These are phyloP conservation scores for Rhynchomys soricoides DNA, from an alignment of 2,113 vertebrate species.

Conservation along the genomic window DNA sequence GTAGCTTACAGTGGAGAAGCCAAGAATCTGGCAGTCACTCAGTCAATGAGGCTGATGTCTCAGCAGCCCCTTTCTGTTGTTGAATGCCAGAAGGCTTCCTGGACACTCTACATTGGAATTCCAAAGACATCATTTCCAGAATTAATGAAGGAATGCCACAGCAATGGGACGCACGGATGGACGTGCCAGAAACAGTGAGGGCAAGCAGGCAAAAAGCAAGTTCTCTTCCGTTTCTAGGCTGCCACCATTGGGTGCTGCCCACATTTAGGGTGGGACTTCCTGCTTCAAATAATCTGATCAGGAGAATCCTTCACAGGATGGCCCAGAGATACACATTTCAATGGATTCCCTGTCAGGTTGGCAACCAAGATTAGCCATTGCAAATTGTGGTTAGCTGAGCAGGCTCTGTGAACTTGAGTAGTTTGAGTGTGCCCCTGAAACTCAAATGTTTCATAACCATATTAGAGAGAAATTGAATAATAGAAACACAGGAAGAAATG, in stretches of 20 bases:
- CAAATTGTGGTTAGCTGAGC: neutral
- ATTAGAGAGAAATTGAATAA: neutral
- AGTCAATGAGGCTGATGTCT: neutral
- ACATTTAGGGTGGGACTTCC: neutral
- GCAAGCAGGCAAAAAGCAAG: neutral
- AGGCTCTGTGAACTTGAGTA: neutral
- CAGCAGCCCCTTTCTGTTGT: neutral
- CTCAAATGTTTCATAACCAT: neutral
- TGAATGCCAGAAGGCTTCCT: neutral
- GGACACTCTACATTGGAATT: neutral
- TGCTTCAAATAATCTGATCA: neutral
- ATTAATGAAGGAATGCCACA: neutral
- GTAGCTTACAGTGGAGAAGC: neutral
- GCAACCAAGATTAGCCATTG: neutral
- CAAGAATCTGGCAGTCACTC: neutral
- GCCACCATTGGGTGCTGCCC: neutral
- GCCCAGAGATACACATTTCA: neutral
- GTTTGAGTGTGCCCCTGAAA: neutral
- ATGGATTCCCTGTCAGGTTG: neutral
- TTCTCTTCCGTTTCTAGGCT: neutral
- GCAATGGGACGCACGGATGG: neutral
- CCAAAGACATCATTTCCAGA: neutral
- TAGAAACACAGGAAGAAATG: slow-evolving; percentile 5
- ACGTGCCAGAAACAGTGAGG: neutral
- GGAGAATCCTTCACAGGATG: neutral